phyloP scores from a whole-genome alignment of 2,113 vertebrate genomes.

The Phainopepla nitens region DNA sequence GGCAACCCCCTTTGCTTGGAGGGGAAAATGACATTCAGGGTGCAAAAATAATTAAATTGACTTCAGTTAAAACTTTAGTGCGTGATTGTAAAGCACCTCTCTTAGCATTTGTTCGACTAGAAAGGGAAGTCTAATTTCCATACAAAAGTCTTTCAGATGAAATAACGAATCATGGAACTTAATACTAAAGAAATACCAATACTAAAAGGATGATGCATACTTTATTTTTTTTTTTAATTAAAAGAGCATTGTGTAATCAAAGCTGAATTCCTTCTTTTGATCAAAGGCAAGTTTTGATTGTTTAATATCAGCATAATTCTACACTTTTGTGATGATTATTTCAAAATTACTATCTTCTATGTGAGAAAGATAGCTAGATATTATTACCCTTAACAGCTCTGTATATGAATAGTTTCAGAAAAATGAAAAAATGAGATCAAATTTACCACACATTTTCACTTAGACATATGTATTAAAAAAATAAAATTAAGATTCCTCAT shows the following conservation, averaged over 20 bases:
- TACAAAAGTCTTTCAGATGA: conserved; percentile 13
- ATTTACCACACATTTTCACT: neutral
- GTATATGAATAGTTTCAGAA: neutral
- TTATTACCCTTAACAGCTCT: neutral
- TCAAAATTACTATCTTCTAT: neutral
- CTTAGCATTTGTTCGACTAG: neutral
- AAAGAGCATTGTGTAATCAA: neutral
- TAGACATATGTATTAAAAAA: neutral
- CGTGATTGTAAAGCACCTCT: neutral
- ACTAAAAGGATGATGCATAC: neutral
- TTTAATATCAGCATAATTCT: neutral
- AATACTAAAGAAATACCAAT: neutral
- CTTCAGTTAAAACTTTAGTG: neutral
- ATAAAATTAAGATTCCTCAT: neutral
- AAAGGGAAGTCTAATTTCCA: conserved; percentile 37
- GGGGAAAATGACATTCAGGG: neutral
- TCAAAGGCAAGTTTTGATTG: neutral
- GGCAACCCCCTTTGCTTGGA: neutral
- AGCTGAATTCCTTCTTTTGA: neutral
- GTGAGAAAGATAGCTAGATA: neutral
- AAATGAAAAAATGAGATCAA: neutral
- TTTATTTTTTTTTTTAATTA: neutral
- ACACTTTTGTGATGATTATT: neutral
- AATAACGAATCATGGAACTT: conserved; percentile 10
- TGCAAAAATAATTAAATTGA: neutral